A percentile compares a stretch with the other conserved stretches of the same genome.
Conservation (phyloP, 2,113 vertebrate species). For the Paracanthobrama guichenoti region DNA sequence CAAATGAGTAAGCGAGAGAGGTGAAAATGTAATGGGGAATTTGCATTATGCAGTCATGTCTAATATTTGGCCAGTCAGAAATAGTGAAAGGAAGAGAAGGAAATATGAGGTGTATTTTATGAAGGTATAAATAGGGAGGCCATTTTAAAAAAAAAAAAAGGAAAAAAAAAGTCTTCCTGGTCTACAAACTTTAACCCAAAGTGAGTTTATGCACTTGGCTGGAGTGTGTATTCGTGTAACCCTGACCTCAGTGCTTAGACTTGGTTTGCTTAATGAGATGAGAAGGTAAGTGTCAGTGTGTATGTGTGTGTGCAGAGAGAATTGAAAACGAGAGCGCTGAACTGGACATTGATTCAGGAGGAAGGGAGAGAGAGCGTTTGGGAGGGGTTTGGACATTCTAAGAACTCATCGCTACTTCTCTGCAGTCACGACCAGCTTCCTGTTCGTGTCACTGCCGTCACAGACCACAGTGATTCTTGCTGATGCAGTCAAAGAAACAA, state of each 20-base stretch:
- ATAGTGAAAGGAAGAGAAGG: background rate
- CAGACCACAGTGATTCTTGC: slow-evolving; percentile 47
- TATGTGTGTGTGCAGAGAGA: slow-evolving; percentile 17
- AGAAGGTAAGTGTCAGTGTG: slow-evolving; percentile 13
- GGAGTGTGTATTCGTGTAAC: slow-evolving; percentile 38
- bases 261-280: slow-evolving; percentile 51
- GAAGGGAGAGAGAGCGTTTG: slow-evolving; percentile 59
- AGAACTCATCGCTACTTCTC: slow-evolving; percentile 74
- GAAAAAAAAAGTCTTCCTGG: background rate
- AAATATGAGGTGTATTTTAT: background rate
- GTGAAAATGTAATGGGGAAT: slow-evolving; percentile 44
- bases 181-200: background rate
- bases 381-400: slow-evolving; percentile 75
- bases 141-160: too few species aligned
- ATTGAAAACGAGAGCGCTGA: slow-evolving; percentile 40
- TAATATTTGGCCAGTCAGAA: background rate
- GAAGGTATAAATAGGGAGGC: background rate
- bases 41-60: slow-evolving; percentile 59
- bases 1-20: slow-evolving; percentile 58
- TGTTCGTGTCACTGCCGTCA: slow-evolving; percentile 67
- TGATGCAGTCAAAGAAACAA: slow-evolving; percentile 2
- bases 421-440: slow-evolving; percentile 68
- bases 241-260: slow-evolving; percentile 51
- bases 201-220: background rate
- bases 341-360: slow-evolving; percentile 58